phyloP scores from a whole-genome alignment of 1,140 invertebrate species.

The Pseudomyrmex cubaensis region DNA sequence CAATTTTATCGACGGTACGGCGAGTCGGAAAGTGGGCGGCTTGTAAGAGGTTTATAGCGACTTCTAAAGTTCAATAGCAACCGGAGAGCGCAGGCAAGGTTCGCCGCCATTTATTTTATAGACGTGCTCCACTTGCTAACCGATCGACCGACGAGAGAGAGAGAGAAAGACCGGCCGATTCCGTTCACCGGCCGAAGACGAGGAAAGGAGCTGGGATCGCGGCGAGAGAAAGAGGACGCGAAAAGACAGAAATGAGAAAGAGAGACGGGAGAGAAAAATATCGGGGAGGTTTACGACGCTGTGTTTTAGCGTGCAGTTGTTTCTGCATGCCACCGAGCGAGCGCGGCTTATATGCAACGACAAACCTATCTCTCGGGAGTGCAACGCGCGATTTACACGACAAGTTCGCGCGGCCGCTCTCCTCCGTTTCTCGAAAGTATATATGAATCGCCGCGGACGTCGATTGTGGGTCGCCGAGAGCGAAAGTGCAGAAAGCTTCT shows the following conservation, averaged over 20 bases:
- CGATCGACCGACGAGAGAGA: constrained; percentile 17
- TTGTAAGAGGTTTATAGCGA: constrained; percentile 61
- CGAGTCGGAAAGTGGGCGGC: constrained; percentile 33
- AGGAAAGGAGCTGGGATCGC: neutral
- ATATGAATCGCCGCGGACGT: constrained; percentile 6
- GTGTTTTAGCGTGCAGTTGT: constrained; percentile 37
- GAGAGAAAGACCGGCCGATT: constrained; percentile 1
- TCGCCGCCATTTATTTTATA: constrained; percentile 72
- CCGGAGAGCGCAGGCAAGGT: constrained; percentile 58
- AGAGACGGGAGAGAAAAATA: constrained; percentile 25
- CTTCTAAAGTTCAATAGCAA: constrained; percentile 72
- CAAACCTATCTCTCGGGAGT: constrained; percentile 14
- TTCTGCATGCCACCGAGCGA: constrained; percentile 47
- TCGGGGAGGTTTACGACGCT: constrained; percentile 57
- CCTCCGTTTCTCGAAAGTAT: constrained; percentile 36
- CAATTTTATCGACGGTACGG: constrained; percentile 61
- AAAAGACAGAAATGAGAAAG: constrained; percentile 8
- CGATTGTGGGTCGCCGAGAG: constrained; percentile 38
- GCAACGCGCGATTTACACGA: constrained; percentile 62
- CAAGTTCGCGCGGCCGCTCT: constrained; percentile 60
- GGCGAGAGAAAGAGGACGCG: neutral
- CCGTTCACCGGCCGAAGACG: constrained; percentile 52
- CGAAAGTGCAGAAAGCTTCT: constrained; percentile 21
- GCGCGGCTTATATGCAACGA: neutral
- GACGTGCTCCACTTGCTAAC: constrained; percentile 68